Conservation (phyloP, 2,888 invertebrate genomes). For the Eilema depressum region DNA sequence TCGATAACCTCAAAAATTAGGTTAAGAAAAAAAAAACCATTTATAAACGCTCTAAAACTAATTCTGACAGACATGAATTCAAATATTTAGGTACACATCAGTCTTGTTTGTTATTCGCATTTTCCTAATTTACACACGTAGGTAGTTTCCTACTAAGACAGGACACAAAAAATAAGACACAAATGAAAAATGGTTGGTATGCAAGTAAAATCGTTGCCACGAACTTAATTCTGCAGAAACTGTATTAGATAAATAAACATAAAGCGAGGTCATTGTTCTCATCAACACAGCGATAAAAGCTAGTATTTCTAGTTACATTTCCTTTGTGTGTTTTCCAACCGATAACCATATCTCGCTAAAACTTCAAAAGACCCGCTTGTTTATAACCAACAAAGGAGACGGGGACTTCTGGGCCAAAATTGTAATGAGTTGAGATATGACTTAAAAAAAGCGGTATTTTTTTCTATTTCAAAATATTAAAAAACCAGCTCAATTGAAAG, state of each 20-base stretch:
- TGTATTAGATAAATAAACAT: constrained; percentile 34
- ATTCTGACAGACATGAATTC: not conserved
- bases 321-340: constrained; percentile 57
- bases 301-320: constrained; percentile 63
- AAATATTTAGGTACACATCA: constrained; percentile 5
- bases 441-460: too few relatives aligned
- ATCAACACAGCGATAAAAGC: constrained; percentile 64
- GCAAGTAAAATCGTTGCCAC: constrained; percentile 27
- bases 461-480: too few relatives aligned
- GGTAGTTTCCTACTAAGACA: too few relatives aligned
- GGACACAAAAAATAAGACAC: constrained; percentile 7
- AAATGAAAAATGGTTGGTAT: constrained; percentile 6
- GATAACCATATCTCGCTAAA: constrained; percentile 51
- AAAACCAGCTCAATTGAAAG: too few relatives aligned
- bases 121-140: not conserved
- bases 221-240: constrained; percentile 33
- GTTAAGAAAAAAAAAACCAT: not conserved
- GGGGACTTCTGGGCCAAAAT: too few relatives aligned
- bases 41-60: not conserved
- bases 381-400: not conserved
- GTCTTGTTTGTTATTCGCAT: not conserved
- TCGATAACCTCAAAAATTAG: not conserved
- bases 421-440: too few relatives aligned
- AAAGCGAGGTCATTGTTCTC: constrained; percentile 62
- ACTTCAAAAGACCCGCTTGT: constrained; percentile 15